Conservation (phyloP, 1,140 invertebrate genomes). For the Hylyphantes graminicola region DNA sequence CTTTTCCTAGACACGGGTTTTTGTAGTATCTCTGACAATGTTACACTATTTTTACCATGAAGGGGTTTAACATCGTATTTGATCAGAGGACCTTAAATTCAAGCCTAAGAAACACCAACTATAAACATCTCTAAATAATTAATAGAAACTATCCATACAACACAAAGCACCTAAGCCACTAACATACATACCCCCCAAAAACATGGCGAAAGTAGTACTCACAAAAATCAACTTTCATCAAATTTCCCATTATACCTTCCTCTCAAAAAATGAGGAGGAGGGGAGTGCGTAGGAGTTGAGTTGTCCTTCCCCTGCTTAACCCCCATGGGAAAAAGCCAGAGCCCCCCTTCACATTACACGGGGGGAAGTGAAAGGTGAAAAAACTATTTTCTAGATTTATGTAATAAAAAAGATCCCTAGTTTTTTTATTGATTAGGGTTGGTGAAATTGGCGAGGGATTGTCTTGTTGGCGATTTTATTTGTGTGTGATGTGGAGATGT, state of each 20-base stretch:
- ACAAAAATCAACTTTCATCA: not conserved
- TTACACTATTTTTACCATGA: no score
- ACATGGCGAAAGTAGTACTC: not conserved
- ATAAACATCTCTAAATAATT: no score
- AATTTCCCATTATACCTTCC: slow-evolving; percentile 19
- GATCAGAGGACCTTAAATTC: no score
- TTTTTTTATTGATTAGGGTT: slow-evolving; percentile 36
- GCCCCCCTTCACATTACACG: not conserved
- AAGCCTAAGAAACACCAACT: no score
- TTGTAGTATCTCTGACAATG: no score
- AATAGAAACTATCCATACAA: not conserved
- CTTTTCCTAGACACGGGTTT: no score
- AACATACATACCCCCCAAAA: not conserved
- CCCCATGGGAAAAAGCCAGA: slow-evolving; percentile 29
- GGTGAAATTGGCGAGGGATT: slow-evolving; percentile 12
- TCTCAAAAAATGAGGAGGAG: not conserved
- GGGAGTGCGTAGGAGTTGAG: not conserved
- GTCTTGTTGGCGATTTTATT: no score
- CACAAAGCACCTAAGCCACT: not conserved
- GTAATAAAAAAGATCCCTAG: slow-evolving; percentile 19
- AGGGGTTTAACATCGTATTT: no score
- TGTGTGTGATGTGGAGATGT: no score
- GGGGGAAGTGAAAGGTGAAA: not conserved
- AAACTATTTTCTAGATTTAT: slow-evolving; percentile 19
- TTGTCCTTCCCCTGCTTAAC: slow-evolving; percentile 36